A percentile compares a stretch with the other conserved stretches of the same genome.
These are phyloP conservation scores for Myotis vivesi DNA, from an alignment of 2,797 vertebrate genomes.

Conservation along the genomic window DNA sequence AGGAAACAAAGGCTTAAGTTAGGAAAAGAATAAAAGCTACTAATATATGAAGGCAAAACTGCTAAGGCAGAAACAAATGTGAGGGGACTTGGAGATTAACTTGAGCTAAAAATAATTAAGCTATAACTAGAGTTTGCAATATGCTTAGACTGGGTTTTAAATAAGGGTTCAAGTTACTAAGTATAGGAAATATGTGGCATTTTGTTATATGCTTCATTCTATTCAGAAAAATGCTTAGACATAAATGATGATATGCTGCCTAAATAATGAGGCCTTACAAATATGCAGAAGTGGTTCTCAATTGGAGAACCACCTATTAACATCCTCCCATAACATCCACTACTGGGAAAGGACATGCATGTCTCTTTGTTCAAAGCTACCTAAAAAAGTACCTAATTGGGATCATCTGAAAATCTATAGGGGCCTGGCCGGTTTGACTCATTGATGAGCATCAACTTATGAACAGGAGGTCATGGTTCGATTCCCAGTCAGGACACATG, in stretches of 20 bases:
- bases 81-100: background rate
- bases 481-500: too few species aligned
- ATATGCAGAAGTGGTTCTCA: background rate
- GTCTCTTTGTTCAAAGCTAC: background rate
- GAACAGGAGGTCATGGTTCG: too few species aligned
- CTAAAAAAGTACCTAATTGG: background rate
- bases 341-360: background rate
- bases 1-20: conserved; percentile 31
- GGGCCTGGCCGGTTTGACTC: background rate
- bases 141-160: conserved; percentile 15
- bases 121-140: background rate
- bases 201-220: background rate
- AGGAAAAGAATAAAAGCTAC: conserved; percentile 44
- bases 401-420: background rate
- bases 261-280: background rate
- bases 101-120: conserved; percentile 12
- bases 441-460: too few species aligned
- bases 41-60: background rate
- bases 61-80: background rate
- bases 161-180: background rate
- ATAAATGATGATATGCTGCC: background rate
- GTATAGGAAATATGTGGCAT: background rate
- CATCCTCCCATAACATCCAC: background rate
- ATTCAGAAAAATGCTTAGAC: background rate
- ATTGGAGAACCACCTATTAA: background rate